Base-by-base conservation (phyloP, 2,797 vertebrate species). In the Brachyalestes nurse region DNA sequence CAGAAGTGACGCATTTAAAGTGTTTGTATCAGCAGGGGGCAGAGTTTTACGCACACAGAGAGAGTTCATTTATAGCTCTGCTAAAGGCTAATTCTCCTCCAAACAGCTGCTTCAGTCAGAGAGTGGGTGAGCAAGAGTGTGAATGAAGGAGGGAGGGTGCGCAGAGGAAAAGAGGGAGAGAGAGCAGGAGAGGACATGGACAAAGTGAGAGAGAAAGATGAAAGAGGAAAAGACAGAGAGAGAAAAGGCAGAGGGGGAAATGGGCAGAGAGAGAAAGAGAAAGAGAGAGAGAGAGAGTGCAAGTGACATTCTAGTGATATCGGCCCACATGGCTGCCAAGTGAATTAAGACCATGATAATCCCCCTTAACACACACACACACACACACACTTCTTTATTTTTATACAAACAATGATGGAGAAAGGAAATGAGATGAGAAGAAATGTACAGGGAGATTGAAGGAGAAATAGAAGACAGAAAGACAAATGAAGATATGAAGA, bases 341-440 rank as follows among this genome's bases (percentile, higher is more conserved):
- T 34, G 28, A 79, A 84, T 87, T 83, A 12, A 38, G 28, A 57
- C 42, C 64, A 77, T 58, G 45, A 53, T 64, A 64, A 66, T 19
- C 34, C 64, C 14, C 34, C 9, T 28, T 17, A 14, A 62, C 60
- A 62, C 60, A 62, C 60, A 62, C 60, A 62, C 25, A 34, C 62
- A 65, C 62, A 42, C 17, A 66, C 38, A 34, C 2, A 14, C 8
- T 34, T 34, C 34, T 34, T 34, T 34, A 34, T 34, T 34, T 34
- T 34, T 34, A 34, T 34, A 34, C 28, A 62, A 25, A 16, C 9
- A 72, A 42, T 38, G 25, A 53, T 16, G 49, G 6, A 65, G 21
- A 49, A 7, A 17, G 6, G 23, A 16, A 34, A 64, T 14, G 25
- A 38, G 25, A 12, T 60, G 10, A 58, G 6, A 21, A 61, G 19